Conservation (phyloP, 2,797 vertebrate species). For the Melanotaenia nigrans region DNA sequence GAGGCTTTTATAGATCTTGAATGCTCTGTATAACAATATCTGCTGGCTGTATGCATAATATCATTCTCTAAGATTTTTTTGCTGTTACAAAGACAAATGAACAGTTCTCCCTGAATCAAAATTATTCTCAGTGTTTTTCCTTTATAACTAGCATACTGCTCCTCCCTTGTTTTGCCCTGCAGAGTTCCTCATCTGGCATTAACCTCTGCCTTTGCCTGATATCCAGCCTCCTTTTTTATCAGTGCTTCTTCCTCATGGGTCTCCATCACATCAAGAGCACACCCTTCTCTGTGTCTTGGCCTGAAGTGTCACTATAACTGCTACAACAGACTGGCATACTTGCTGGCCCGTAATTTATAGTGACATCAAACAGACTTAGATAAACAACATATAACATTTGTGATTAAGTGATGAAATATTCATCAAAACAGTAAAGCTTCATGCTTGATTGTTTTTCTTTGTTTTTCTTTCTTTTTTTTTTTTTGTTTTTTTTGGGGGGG, state of each 20-base stretch:
- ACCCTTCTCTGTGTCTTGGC: constrained; percentile 60
- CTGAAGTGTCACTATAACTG: constrained; percentile 53
- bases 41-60: constrained; percentile 32
- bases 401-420: constrained; percentile 35
- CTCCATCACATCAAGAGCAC: constrained; percentile 68
- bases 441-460: constrained; percentile 11
- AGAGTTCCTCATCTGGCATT: constrained; percentile 59
- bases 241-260: constrained; percentile 57
- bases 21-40: constrained; percentile 38
- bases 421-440: constrained; percentile 11
- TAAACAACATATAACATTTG: constrained; percentile 12
- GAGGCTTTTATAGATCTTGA: constrained; percentile 60
- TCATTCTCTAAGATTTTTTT: constrained; percentile 45
- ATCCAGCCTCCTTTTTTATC: constrained; percentile 56
- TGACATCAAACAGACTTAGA: constrained; percentile 47
- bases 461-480: neutral
- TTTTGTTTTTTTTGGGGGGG: no score
- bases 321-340: constrained; percentile 31
- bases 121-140: constrained; percentile 26
- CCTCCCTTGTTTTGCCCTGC: constrained; percentile 46
- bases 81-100: constrained; percentile 42
- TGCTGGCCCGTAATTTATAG: constrained; percentile 48
- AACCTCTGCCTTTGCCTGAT: constrained; percentile 63
- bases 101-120: constrained; percentile 27
- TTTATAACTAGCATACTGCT: constrained; percentile 43